Base-by-base conservation (phyloP, 2,888 invertebrate species). In the Sinotaia quadrata region DNA sequence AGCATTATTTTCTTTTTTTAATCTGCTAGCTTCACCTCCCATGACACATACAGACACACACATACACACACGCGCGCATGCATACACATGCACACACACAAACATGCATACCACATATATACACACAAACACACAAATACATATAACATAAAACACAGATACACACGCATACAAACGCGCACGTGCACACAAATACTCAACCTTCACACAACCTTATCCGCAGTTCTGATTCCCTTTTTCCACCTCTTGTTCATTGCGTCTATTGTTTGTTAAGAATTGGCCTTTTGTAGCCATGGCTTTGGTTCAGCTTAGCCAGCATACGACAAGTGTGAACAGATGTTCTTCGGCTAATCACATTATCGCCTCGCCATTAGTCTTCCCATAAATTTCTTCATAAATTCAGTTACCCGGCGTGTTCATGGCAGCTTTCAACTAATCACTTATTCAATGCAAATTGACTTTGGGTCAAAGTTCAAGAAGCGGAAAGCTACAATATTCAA, bases 271-370 rank as follows among this genome's bases (percentile, higher is more conserved):
- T n/a, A n/a, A n/a, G n/a, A n/a, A n/a, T n/a, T n/a, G n/a, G n/a
- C n/a, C n/a, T n/a, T n/a, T n/a, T n/a, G n/a, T n/a, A n/a, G n/a
- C n/a, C n/a, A n/a, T n/a, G n/a, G n/a, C n/a, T n/a, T n/a, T n/a
- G n/a, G n/a, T n/a, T n/a, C n/a, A n/a, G n/a, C n/a, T n/a, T n/a
- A n/a, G n/a, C n/a, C n/a, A n/a, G n/a, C n/a, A n/a, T n/a, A n/a
- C n/a, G n/a, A n/a, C n/a, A 44, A 29, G 59, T 33, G 59, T 59
- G 59, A 59, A 59, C 47, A 59, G 59, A 59, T 59, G 59, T 59
- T 21, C n/a, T 18, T 29, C 31, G n/a, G 24, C 59, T 59, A 59
- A 59, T 59, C 59, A 47, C 31, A 27, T 47, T 59, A 8, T 31
- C 47, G 24, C 21, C 33, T 29, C 31, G n/a, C 47, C 44, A 59